Percentiles rank a stretch among this genome's conserved stretches.
phyloP scores from a whole-genome alignment of 2,888 invertebrate species.

The Plagodis dolabraria region DNA sequence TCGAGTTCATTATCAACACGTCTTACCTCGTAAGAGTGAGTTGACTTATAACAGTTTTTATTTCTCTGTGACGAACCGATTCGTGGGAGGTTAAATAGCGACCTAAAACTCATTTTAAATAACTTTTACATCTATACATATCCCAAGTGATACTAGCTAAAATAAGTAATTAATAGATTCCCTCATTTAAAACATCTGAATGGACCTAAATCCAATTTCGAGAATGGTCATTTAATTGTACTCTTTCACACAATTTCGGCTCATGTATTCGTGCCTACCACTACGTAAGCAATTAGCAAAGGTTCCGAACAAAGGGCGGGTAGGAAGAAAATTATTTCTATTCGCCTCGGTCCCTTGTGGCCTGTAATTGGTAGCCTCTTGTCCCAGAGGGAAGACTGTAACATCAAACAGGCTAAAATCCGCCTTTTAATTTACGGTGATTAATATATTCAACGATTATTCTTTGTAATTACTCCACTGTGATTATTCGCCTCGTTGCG shows the following conservation, averaged over 20 bases:
- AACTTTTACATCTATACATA: no score
- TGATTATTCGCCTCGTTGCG: slow-evolving; percentile 34
- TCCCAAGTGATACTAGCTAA: no score
- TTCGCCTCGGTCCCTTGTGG: slow-evolving; percentile 57
- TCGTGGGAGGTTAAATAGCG: no score
- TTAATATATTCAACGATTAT: slow-evolving; percentile 54
- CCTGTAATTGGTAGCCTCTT: slow-evolving; percentile 61
- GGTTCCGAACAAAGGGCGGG: slow-evolving; percentile 58
- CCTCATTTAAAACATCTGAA: no score
- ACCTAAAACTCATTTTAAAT: no score
- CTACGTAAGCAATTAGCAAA: slow-evolving; percentile 60
- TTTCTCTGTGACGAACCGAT: no score
- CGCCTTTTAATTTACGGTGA: slow-evolving; percentile 61
- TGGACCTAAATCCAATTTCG: no score
- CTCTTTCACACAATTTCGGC: slow-evolving; percentile 2
- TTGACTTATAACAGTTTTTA: no score
- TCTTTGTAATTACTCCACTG: slow-evolving; percentile 35
- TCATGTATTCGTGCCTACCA: slow-evolving; percentile 22
- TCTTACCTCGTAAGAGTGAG: no score
- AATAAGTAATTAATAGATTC: no score
- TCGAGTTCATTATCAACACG: no score
- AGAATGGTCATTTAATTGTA: slow-evolving; percentile 8
- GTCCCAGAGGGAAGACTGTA: slow-evolving; percentile 45
- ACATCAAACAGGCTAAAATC: slow-evolving; percentile 64
- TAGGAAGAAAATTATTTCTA: slow-evolving; percentile 61